These are phyloP conservation scores for Spea bombifrons DNA, from an alignment of 2,113 vertebrate species.

Conservation along the genomic window DNA sequence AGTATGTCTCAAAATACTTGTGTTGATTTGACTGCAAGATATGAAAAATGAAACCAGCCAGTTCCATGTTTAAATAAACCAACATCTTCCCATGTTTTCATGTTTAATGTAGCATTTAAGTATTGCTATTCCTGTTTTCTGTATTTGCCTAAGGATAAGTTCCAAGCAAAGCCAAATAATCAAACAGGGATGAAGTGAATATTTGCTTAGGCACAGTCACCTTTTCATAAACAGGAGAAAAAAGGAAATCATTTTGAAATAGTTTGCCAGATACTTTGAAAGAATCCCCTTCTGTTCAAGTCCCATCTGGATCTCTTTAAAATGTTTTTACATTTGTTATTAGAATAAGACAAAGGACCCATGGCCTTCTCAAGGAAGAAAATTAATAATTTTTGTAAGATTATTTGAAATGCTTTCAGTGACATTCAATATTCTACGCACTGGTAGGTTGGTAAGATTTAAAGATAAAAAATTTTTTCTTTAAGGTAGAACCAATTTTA, in stretches of 20 bases:
- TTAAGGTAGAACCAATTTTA: too few relatives aligned
- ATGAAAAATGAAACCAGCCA: neutral
- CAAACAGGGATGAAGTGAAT: slow-evolving; percentile 5
- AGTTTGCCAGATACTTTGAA: neutral
- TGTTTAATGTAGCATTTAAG: slow-evolving; percentile 9
- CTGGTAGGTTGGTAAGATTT: too few relatives aligned
- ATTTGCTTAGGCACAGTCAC: slow-evolving; percentile 1
- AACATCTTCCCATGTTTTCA: neutral
- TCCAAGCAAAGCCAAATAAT: slow-evolving; percentile 9
- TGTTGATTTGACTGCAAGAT: neutral
- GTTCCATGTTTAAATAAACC: neutral
- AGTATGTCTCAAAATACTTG: neutral
- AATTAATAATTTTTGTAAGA: too few relatives aligned
- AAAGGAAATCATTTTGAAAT: neutral
- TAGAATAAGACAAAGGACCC: too few relatives aligned
- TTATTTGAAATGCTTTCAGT: too few relatives aligned
- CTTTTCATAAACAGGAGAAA: neutral
- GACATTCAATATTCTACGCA: too few relatives aligned
- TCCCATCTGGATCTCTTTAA: too few relatives aligned
- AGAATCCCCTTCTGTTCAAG: neutral
- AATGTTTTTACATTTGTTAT: too few relatives aligned
- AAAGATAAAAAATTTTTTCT: too few relatives aligned
- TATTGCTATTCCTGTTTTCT: neutral
- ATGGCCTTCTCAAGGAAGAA: too few relatives aligned
- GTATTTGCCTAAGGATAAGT: slow-evolving; percentile 17